Evolutionary conservation across 2,888 invertebrate species (phyloP).

Genomic region (Nematopogon swammerdamellus): DNA sequence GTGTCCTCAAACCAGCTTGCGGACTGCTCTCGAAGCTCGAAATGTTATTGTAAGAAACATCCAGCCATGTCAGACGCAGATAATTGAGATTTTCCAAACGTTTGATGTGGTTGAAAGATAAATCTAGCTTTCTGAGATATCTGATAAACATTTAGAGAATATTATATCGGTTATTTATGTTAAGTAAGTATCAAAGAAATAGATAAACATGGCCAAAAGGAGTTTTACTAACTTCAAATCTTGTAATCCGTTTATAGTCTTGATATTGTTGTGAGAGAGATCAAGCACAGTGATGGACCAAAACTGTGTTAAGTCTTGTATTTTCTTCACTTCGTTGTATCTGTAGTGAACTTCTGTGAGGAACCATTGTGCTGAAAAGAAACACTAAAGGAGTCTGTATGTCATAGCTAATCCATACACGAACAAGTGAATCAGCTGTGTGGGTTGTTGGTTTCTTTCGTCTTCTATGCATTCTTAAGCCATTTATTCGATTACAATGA

Average conservation of each 20-base stretch:
- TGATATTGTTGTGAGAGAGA: slow-evolving; percentile 60
- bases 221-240: slow-evolving; percentile 43
- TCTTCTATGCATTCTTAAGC: too few relatives aligned
- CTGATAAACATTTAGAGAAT: slow-evolving; percentile 28
- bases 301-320: slow-evolving; percentile 52
- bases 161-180: too few relatives aligned
- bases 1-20: slow-evolving; percentile 42
- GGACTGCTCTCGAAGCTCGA: slow-evolving; percentile 36
- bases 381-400: too few relatives aligned
- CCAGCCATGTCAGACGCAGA: slow-evolving; percentile 48
- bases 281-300: slow-evolving; percentile 62
- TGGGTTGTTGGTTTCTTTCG: too few relatives aligned
- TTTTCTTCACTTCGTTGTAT: slow-evolving; percentile 49
- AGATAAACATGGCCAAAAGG: too few relatives aligned
- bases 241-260: slow-evolving; percentile 48
- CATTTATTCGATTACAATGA: too few relatives aligned
- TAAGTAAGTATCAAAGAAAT: too few relatives aligned
- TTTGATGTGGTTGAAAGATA: slow-evolving; percentile 59
- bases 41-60: slow-evolving; percentile 55
- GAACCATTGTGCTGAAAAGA: slow-evolving; percentile 53
- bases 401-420: too few relatives aligned
- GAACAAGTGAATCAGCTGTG: too few relatives aligned
- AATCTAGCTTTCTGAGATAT: slow-evolving; percentile 53
- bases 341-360: slow-evolving; percentile 60
- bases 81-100: slow-evolving; percentile 54